Percentiles rank a stretch among this genome's conserved stretches.
These are phyloP conservation scores for Scatophagus argus DNA, from an alignment of 2,113 vertebrate genomes.

Conservation along the genomic window DNA sequence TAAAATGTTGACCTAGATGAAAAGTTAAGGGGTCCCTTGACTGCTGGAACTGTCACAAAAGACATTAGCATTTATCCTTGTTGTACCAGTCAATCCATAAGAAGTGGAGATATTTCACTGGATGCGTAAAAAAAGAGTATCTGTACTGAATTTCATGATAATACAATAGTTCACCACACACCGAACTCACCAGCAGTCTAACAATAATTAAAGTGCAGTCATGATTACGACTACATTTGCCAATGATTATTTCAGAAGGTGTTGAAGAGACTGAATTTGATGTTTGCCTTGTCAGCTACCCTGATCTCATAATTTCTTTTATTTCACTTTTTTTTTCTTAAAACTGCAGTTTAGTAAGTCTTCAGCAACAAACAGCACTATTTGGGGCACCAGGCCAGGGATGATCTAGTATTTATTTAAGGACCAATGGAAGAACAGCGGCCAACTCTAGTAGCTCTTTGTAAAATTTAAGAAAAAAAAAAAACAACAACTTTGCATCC, in stretches of 20 bases:
- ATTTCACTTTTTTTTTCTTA: not conserved
- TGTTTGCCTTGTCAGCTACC: not conserved
- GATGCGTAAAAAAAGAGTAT: not conserved
- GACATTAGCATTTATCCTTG: not conserved
- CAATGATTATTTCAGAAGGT: too few relatives aligned
- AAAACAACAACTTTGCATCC: not conserved
- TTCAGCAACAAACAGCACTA: not conserved
- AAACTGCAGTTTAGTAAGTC: not conserved
- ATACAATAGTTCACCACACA: not conserved
- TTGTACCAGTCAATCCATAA: not conserved
- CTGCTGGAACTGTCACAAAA: not conserved
- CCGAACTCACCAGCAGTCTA: too few relatives aligned
- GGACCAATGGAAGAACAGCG: not conserved
- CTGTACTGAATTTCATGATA: not conserved
- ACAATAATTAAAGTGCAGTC: too few relatives aligned
- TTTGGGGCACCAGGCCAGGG: too few relatives aligned
- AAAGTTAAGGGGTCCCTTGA: not conserved
- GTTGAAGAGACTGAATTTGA: not conserved
- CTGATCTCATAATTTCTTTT: not conserved
- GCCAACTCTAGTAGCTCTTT: not conserved
- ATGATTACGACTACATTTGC: too few relatives aligned
- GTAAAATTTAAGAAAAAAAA: not conserved
- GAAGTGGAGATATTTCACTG: not conserved
- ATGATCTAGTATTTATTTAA: not conserved
- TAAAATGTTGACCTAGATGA: not conserved